These are phyloP conservation scores for Plutomurus gul DNA, from an alignment of 1,140 invertebrate species.

Conservation along the genomic window DNA sequence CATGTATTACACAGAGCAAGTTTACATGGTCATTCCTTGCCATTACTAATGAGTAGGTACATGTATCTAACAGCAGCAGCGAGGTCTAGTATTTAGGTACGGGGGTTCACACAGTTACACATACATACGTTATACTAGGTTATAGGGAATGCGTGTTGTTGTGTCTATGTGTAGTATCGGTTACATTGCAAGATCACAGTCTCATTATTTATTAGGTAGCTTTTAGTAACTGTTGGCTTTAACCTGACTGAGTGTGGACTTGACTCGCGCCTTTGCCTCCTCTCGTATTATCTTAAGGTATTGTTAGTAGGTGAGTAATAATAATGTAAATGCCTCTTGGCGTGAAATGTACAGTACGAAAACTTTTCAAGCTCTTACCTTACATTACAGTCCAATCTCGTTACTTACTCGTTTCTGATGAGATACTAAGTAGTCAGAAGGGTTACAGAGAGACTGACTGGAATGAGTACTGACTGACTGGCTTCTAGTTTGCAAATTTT, in stretches of 20 bases:
- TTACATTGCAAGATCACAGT: not conserved
- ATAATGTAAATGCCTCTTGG: not conserved
- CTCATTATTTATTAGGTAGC: not conserved
- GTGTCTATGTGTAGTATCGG: not conserved
- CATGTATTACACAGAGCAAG: too few relatives aligned
- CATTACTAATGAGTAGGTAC: too few relatives aligned
- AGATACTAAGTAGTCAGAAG: not conserved
- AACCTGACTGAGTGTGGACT: too few relatives aligned
- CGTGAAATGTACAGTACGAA: not conserved
- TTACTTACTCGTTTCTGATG: not conserved
- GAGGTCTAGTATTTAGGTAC: too few relatives aligned
- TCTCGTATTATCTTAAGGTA: too few relatives aligned
- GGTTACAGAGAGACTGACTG: not conserved
- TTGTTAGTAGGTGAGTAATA: too few relatives aligned
- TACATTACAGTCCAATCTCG: not conserved
- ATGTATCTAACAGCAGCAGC: too few relatives aligned
- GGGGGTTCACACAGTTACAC: not conserved
- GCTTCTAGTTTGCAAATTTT: slow-evolving; percentile 14
- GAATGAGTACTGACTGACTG: not conserved
- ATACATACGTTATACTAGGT: too few relatives aligned
- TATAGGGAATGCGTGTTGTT: not conserved
- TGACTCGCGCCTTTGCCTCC: too few relatives aligned
- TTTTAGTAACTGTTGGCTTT: not conserved
- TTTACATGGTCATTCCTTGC: too few relatives aligned
- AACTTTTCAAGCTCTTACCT: not conserved